phyloP scores from a whole-genome alignment of 1,140 invertebrate genomes.

The Bombus impatiens region DNA sequence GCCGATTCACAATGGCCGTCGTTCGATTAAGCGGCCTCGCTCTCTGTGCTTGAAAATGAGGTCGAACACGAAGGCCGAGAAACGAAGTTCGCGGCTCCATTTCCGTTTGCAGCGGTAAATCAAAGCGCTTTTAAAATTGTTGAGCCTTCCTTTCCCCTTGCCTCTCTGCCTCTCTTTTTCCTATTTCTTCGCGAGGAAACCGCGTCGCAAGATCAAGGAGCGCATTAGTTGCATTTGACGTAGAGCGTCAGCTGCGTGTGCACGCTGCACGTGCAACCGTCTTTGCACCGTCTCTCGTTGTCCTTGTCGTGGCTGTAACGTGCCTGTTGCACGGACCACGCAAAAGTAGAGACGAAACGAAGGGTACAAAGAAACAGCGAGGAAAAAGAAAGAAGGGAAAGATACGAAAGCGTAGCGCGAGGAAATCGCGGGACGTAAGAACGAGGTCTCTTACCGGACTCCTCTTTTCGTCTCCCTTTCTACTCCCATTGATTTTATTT shows the following conservation, averaged over 20 bases:
- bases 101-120: conserved; percentile 66
- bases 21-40: conserved; percentile 24
- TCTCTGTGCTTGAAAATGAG: conserved; percentile 41
- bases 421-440: background rate
- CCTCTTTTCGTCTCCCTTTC: background rate
- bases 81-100: conserved; percentile 49
- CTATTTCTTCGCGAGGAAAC: conserved; percentile 9
- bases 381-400: background rate
- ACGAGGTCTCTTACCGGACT: conserved; percentile 16
- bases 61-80: conserved; percentile 31
- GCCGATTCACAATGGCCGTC: conserved; percentile 39
- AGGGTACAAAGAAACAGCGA: background rate
- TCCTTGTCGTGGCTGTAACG: conserved; percentile 40
- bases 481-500: conserved; percentile 34
- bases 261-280: conserved; percentile 61
- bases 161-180: background rate
- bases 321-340: conserved; percentile 14
- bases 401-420: background rate
- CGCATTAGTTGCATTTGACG: conserved; percentile 80
- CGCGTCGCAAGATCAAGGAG: conserved; percentile 73
- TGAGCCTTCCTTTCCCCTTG: background rate
- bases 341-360: conserved; percentile 44
- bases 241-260: conserved; percentile 76
- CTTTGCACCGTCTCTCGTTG: conserved; percentile 34
- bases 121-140: conserved; percentile 62